phyloP scores from a whole-genome alignment of 1,140 invertebrate species.

The Pemphigus obesinymphae region DNA sequence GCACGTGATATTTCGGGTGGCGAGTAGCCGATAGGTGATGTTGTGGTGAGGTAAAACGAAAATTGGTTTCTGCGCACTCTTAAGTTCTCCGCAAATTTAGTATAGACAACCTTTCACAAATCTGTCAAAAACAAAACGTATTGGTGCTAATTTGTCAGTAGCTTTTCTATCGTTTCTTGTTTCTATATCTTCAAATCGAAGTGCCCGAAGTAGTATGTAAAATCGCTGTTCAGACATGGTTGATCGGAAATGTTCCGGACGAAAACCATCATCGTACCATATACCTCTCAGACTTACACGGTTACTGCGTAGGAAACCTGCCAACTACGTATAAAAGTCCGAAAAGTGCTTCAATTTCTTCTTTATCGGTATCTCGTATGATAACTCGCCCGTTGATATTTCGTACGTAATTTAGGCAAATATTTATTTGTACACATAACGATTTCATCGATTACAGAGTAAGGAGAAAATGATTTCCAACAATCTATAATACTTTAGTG shows the following conservation, averaged over 20 bases:
- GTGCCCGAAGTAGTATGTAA: constrained; percentile 45
- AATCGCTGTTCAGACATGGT: constrained; percentile 47
- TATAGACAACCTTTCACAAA: constrained; percentile 43
- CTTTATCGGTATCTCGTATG: constrained; percentile 11
- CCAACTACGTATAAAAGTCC: constrained; percentile 29
- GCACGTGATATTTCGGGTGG: too few species aligned
- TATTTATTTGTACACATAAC: neutral
- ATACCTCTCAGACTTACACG: constrained; percentile 47
- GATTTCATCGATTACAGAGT: neutral
- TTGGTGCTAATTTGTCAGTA: constrained; percentile 49
- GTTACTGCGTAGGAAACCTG: constrained; percentile 45
- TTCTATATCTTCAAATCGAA: constrained; percentile 48
- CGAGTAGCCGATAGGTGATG: too few species aligned
- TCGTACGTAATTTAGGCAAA: neutral
- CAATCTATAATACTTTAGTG: neutral
- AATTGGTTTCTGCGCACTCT: too few species aligned
- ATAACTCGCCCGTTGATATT: too few species aligned
- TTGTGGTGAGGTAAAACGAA: too few species aligned
- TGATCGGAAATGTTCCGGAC: constrained; percentile 45
- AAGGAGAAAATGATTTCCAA: neutral
- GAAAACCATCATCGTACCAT: constrained; percentile 43
- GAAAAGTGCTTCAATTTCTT: constrained; percentile 43
- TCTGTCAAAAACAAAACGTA: constrained; percentile 37
- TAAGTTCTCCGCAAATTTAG: too few species aligned
- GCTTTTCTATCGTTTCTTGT: constrained; percentile 45